Conservation (phyloP, 2,888 invertebrate genomes). For the Dolichomitus sp. region DNA sequence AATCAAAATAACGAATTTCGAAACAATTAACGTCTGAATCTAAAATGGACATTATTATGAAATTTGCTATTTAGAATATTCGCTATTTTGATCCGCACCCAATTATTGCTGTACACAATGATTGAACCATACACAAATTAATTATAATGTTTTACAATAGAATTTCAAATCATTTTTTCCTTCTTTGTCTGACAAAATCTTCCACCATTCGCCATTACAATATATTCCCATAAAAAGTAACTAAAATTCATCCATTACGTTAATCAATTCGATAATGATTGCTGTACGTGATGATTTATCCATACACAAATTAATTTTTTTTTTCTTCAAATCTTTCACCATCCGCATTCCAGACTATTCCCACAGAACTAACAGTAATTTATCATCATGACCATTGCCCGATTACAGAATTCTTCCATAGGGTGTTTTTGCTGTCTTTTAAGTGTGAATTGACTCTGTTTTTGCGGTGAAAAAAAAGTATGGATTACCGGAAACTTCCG, state of each 20-base stretch:
- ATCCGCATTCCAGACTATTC: neutral
- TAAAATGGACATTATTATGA: no score
- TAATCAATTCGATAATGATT: neutral
- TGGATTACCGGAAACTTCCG: neutral
- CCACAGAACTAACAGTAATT: neutral
- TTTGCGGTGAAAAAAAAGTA: neutral
- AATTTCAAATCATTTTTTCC: no score
- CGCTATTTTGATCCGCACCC: no score
- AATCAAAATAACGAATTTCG: no score
- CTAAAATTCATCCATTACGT: neutral
- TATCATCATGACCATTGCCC: neutral
- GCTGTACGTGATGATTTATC: no score
- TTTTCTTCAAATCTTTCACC: neutral
- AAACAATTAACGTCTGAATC: no score
- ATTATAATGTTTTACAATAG: no score
- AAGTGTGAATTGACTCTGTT: neutral
- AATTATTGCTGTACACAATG: no score
- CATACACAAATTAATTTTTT: no score
- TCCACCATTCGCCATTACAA: neutral
- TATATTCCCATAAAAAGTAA: no score
- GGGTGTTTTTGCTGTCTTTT: conserved; percentile 1
- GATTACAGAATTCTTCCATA: neutral
- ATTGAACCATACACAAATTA: no score
- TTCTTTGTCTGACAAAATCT: neutral
- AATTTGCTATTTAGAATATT: no score